A percentile compares a stretch with the other conserved stretches of the same genome.
These are phyloP conservation scores for Agapornis roseicollis DNA, from an alignment of 2,113 vertebrate species.

Conservation along the genomic window DNA sequence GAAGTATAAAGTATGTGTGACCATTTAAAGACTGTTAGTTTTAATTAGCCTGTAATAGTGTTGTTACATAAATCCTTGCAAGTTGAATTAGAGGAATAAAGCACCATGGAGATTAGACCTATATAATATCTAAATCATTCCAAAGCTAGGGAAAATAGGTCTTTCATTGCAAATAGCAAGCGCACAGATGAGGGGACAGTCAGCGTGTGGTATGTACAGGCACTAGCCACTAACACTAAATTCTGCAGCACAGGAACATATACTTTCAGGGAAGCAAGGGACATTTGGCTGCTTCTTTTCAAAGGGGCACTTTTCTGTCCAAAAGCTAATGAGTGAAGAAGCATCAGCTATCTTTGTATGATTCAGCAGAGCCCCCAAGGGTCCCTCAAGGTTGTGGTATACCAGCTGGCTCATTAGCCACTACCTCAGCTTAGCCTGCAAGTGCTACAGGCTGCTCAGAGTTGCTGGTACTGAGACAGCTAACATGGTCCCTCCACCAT, in stretches of 20 bases:
- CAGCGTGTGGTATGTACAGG: neutral
- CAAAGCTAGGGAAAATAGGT: neutral
- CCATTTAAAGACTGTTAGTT: constrained; percentile 42
- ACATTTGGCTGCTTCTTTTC: neutral
- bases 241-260: neutral
- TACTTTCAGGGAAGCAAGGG: neutral
- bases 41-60: constrained; percentile 50
- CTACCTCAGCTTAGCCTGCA: neutral
- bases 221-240: neutral
- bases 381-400: neutral
- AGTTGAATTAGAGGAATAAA: constrained; percentile 7
- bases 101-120: neutral
- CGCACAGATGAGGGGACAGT: neutral
- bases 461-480: neutral
- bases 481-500: neutral
- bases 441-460: neutral
- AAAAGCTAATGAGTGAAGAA: neutral
- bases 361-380: neutral
- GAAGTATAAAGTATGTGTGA: neutral
- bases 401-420: neutral
- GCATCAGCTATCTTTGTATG: neutral
- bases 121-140: neutral
- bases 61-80: constrained; percentile 30
- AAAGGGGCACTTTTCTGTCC: neutral
- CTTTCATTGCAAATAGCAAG: neutral